Evolutionary conservation across 2,113 vertebrate genomes (phyloP), one percentile per base, ranked within the genome.

Genomic region (Todiramphus chloris): DNA sequence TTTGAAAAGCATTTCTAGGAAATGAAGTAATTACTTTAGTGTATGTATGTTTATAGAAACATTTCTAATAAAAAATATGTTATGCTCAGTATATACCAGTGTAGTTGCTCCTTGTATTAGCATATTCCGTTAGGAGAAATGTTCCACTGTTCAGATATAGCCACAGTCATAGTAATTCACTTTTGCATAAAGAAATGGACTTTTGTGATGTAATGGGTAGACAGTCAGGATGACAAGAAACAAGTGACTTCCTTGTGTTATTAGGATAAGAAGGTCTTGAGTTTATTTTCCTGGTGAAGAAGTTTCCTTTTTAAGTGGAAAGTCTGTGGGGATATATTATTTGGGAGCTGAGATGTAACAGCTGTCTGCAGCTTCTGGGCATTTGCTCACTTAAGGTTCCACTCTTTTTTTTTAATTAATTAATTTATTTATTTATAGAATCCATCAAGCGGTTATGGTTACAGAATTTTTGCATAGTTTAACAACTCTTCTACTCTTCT

Each of bases 1-100:
- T 93, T 93, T 91, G 27, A 88, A 77, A 96, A 94, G 10, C 41
- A 81, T 5, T 90, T 39, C 28, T 92, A 84, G 41, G 25, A 85
- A 85, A 88, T 33, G 46, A 48, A 31, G 18, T 83, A 69, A 83
- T 94, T 89, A 80, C 23, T 89, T 82, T 31, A 33, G 43, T 43
- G 43, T 43, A 43, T 46, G 44, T 46, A 46, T 19, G 6, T 84
- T 91, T 85, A 44, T 85, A 37, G 50, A 66, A 93, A 68, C 11
- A 62, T 83, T 87, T 94, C 9, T 87, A 43, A 68, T 60, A 33
- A 62, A 83, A 74, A 86, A 41, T 39, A 43, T 13, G 44, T 81
- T 13, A 44, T 74, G 4, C 15, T 55, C 69, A 13, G 3, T 30
- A 55, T 72, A 25, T 55, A 58, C 8, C 28, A 41, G 20, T 72